These are phyloP conservation scores for Agrypnus murinus DNA, from an alignment of 2,888 invertebrate species.

Conservation along the genomic window DNA sequence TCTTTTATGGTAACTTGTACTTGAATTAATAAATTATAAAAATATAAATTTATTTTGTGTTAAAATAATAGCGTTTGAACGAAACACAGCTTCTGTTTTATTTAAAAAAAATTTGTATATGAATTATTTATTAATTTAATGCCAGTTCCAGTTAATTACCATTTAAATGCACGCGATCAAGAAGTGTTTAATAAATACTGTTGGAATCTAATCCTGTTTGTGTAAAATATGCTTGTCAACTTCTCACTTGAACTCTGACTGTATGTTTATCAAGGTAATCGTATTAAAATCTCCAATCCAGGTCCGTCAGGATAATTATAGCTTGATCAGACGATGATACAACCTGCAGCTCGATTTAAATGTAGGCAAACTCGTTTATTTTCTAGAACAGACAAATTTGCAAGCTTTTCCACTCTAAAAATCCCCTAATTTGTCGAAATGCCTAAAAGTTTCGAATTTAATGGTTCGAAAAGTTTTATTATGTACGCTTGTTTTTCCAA, in stretches of 20 bases:
- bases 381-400: slow-evolving; percentile 34
- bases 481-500: too few relatives aligned
- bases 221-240: slow-evolving; percentile 44
- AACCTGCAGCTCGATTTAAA: slow-evolving; percentile 39
- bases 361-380: slow-evolving; percentile 44
- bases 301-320: slow-evolving; percentile 42
- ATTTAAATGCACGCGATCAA: slow-evolving; percentile 53
- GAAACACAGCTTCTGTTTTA: not conserved
- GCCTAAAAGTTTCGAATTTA: not conserved
- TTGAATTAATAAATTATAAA: slow-evolving; percentile 4
- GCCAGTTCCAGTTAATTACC: slow-evolving; percentile 52
- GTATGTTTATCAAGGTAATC: slow-evolving; percentile 41
- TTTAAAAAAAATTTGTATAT: slow-evolving; percentile 24
- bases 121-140: slow-evolving; percentile 45
- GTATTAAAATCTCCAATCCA: slow-evolving; percentile 27
- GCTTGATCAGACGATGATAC: slow-evolving; percentile 39
- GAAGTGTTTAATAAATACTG: slow-evolving; percentile 50
- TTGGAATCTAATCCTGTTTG: slow-evolving; percentile 49
- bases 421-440: slow-evolving; percentile 33
- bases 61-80: too few relatives aligned
- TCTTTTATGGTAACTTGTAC: not conserved
- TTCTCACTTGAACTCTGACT: slow-evolving; percentile 31
- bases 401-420: slow-evolving; percentile 24
- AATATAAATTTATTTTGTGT: not conserved
- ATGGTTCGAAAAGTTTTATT: not conserved